These are phyloP conservation scores for Lordiphosa fenestrarum DNA, from an alignment of 2,888 invertebrate species.

Conservation along the genomic window DNA sequence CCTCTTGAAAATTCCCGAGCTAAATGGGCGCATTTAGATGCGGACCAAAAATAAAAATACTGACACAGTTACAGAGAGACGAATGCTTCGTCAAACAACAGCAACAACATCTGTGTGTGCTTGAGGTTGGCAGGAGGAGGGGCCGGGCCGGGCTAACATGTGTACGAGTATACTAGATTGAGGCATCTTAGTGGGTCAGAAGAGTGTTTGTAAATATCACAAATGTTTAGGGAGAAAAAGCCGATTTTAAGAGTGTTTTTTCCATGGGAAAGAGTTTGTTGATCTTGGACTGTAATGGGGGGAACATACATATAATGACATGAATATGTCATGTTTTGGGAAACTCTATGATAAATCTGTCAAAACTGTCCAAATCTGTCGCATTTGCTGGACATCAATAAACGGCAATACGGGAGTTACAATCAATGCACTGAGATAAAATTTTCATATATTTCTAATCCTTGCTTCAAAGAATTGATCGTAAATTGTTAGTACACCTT, in stretches of 20 bases:
- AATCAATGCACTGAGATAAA: no score
- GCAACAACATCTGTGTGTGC: conserved; percentile 29
- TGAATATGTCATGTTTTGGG: conserved; percentile 32
- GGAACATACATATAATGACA: conserved; percentile 15
- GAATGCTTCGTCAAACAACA: conserved; percentile 36
- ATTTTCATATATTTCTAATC: no score
- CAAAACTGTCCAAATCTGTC: no score
- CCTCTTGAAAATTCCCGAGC: conserved; percentile 62
- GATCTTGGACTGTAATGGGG: background rate
- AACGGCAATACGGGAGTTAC: no score
- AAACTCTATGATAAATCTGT: no score
- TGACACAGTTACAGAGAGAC: conserved; percentile 62
- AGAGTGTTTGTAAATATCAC: conserved; percentile 10
- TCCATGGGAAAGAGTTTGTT: background rate
- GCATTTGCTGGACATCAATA: no score
- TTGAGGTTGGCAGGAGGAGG: conserved; percentile 14
- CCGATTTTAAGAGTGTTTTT: conserved; percentile 33
- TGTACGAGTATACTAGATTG: no score
- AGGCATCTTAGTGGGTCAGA: conserved; percentile 31
- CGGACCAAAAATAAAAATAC: conserved; percentile 54
- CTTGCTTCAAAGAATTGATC: no score
- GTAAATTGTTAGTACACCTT: no score
- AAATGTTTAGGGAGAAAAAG: conserved; percentile 5
- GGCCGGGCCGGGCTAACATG: conserved; percentile 1
- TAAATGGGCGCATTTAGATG: conserved; percentile 59